Percentiles rank a stretch among this genome's conserved stretches.
Conservation (phyloP, 2,113 vertebrate species). For the Notarius quadriscutis region DNA sequence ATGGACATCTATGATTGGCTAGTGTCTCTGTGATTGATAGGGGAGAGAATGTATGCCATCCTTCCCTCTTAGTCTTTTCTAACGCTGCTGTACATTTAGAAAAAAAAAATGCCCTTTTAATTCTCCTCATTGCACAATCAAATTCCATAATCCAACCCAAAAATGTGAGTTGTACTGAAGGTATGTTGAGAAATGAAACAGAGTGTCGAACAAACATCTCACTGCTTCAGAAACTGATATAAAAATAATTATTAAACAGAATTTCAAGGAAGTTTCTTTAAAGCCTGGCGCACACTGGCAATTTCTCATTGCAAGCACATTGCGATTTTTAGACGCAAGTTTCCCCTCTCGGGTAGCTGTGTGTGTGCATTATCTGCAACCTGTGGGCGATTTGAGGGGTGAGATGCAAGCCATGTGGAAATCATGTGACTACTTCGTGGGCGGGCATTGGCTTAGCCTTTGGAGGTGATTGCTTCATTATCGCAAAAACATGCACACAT, state of each 20-base stretch:
- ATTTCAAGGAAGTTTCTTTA: conserved; percentile 66
- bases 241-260: conserved; percentile 72
- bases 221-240: conserved; percentile 66
- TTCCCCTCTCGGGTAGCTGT: no score
- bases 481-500: no score
- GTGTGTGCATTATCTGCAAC: no score
- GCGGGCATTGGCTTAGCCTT: no score
- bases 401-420: no score
- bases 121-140: neutral
- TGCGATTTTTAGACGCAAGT: no score
- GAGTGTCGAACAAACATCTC: conserved; percentile 58
- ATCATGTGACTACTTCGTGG: no score
- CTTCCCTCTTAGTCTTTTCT: neutral
- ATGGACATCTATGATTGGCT: neutral
- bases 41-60: neutral
- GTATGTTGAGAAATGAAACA: conserved; percentile 41
- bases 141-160: neutral
- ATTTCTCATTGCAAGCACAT: no score
- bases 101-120: neutral
- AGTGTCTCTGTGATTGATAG: neutral
- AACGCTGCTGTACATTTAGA: neutral
- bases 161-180: conserved; percentile 9
- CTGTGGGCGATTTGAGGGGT: no score
- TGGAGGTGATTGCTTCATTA: no score
- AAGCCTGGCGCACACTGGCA: no score